Percentiles rank a stretch among this genome's conserved stretches.
Conservation (phyloP, 2,797 vertebrate species). For the Furcifer pardalis region DNA sequence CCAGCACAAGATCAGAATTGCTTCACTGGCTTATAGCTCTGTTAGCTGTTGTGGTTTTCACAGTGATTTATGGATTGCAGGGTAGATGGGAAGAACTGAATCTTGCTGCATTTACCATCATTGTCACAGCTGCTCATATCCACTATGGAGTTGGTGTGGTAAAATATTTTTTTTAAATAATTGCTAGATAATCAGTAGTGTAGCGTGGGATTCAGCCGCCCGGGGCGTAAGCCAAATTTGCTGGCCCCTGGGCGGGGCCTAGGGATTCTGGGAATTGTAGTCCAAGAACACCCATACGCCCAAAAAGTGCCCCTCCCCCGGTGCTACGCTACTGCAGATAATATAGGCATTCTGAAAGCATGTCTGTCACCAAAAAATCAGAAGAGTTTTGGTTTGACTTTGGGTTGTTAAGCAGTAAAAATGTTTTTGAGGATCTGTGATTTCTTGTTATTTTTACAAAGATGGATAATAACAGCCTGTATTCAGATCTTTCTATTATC, state of each 20-base stretch:
- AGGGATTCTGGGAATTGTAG: no score
- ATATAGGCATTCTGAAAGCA: not conserved
- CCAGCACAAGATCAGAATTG: constrained; percentile 55
- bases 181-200: constrained; percentile 14
- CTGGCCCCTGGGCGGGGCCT: no score
- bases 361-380: not conserved
- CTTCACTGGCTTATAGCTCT: constrained; percentile 65
- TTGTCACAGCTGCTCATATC: constrained; percentile 58
- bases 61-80: constrained; percentile 31
- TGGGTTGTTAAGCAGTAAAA: not conserved
- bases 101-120: not conserved
- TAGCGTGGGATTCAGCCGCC: no score
- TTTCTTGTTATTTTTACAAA: not conserved
- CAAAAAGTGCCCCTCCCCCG: no score
- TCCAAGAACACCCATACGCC: no score
- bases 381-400: not conserved
- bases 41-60: constrained; percentile 46
- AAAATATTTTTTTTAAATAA: constrained; percentile 45
- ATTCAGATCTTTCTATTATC: not conserved
- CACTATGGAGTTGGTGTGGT: constrained; percentile 68
- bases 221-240: no score
- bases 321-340: no score
- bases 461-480: not conserved
- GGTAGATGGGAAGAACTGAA: constrained; percentile 47
- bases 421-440: not conserved